Percentiles rank a stretch among this genome's conserved stretches.
Conservation (phyloP, 2,888 invertebrate species). For the Dryomyza anilis region DNA sequence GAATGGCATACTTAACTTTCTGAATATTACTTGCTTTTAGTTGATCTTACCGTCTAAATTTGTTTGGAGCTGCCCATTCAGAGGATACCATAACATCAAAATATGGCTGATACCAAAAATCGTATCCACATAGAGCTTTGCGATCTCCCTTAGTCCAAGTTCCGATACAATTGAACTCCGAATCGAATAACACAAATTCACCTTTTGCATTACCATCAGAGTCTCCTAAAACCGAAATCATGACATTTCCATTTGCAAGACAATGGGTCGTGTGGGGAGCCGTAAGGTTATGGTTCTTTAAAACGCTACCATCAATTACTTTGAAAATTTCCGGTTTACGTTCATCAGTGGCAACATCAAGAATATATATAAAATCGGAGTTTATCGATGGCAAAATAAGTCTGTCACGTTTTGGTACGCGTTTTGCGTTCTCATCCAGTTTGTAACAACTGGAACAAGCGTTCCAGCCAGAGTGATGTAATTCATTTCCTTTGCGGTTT, state of each 20-base stretch:
- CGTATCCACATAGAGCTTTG: slow-evolving; percentile 82
- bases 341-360: slow-evolving; percentile 79
- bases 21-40: too few species aligned
- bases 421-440: slow-evolving; percentile 54
- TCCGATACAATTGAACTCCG: slow-evolving; percentile 69
- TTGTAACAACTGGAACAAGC: slow-evolving; percentile 89
- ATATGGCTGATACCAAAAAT: slow-evolving; percentile 97
- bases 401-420: slow-evolving; percentile 70
- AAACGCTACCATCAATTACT: slow-evolving; percentile 80
- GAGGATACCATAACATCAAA: slow-evolving; percentile 88
- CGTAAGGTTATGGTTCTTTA: slow-evolving; percentile 77
- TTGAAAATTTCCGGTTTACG: slow-evolving; percentile 75
- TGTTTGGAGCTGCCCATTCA: slow-evolving; percentile 91
- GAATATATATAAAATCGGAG: slow-evolving; percentile 81
- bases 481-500: slow-evolving; percentile 79
- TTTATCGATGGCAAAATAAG: slow-evolving; percentile 82
- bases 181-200: slow-evolving; percentile 87
- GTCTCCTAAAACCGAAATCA: slow-evolving; percentile 95
- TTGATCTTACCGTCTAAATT: slow-evolving; percentile 68
- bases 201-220: slow-evolving; percentile 82
- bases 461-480: slow-evolving; percentile 98
- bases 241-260: slow-evolving; percentile 87
- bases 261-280: slow-evolving; percentile 95
- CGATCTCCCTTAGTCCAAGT: slow-evolving; percentile 74
- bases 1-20: too few species aligned